These are phyloP conservation scores for Ceyx erithaca DNA, from an alignment of 2,797 vertebrate genomes.

Conservation along the genomic window DNA sequence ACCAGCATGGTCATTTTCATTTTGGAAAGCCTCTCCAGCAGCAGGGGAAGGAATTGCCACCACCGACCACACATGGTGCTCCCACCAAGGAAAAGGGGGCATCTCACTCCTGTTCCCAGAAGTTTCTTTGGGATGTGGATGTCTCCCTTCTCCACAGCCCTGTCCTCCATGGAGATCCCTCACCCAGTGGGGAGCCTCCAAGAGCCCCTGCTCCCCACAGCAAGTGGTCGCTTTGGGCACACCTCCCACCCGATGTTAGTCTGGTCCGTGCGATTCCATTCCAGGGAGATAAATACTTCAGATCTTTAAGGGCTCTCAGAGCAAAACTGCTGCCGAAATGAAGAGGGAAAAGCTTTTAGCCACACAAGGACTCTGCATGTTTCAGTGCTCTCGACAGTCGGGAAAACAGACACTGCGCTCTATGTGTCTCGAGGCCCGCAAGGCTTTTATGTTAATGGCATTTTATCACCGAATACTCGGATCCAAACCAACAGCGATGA, in stretches of 20 bases:
- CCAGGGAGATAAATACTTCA: not conserved
- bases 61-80: not conserved
- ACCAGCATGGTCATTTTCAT: not conserved
- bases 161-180: accelerated
- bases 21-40: not conserved
- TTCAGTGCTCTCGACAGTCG: not conserved
- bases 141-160: not conserved
- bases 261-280: not conserved
- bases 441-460: not conserved
- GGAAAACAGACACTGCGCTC: not conserved
- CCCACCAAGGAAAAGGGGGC: accelerated
- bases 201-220: not conserved
- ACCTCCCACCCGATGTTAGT: not conserved
- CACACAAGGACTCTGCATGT: accelerated
- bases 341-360: conserved; percentile 12
- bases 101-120: not conserved
- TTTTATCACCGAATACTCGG: not conserved
- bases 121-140: not conserved
- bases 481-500: accelerated
- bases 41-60: not conserved
- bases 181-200: not conserved
- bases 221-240: accelerated
- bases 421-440: not conserved
- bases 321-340: not conserved
- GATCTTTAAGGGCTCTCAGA: not conserved